These are phyloP conservation scores for Neotoma lepida DNA, from an alignment of 2,113 vertebrate genomes.

Conservation along the genomic window DNA sequence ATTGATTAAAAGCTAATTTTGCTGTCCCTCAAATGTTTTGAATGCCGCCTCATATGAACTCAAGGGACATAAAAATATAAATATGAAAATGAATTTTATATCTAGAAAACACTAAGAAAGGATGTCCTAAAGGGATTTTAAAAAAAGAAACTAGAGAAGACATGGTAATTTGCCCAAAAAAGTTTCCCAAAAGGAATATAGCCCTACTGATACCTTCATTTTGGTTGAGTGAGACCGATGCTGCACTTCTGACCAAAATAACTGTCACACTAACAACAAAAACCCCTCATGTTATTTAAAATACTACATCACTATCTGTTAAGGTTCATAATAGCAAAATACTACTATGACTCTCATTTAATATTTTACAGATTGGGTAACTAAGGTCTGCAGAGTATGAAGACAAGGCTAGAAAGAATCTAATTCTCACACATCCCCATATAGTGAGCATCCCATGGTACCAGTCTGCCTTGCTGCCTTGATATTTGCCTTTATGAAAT, in stretches of 20 bases:
- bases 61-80: constrained; percentile 27
- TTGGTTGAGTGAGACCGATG: neutral
- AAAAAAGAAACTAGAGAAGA: neutral
- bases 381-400: neutral
- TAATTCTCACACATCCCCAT: neutral
- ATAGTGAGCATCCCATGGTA: neutral
- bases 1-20: constrained; percentile 28
- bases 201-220: neutral
- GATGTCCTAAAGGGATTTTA: neutral
- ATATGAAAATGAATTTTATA: constrained; percentile 27
- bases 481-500: neutral
- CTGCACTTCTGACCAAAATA: neutral
- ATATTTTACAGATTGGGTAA: constrained; percentile 2
- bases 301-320: neutral
- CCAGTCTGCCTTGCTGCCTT: neutral
- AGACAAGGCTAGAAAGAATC: neutral
- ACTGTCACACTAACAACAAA: neutral
- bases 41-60: neutral
- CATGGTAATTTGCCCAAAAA: neutral
- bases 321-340: neutral
- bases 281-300: neutral
- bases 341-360: neutral
- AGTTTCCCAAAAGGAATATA: neutral
- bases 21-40: neutral
- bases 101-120: constrained; percentile 45